These are phyloP conservation scores for Eurois occulta DNA, from an alignment of 2,888 invertebrate species.

Conservation along the genomic window DNA sequence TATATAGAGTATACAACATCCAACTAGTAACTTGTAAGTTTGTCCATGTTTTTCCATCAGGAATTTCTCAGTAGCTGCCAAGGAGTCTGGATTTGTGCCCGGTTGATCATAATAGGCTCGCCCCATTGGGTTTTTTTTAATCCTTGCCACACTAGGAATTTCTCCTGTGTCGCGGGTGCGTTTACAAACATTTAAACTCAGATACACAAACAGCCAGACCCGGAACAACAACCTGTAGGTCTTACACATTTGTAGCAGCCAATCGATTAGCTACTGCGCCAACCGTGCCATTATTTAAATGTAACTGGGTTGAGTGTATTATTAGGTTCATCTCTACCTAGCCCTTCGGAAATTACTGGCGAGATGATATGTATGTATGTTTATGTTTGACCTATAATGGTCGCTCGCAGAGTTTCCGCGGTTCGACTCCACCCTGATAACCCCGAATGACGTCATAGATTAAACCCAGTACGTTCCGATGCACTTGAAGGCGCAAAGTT, in stretches of 20 bases:
- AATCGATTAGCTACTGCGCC: too few species aligned
- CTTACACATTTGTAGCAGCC: too few species aligned
- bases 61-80: neutral
- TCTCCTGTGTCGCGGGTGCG: too few species aligned
- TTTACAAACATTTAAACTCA: too few species aligned
- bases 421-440: conserved; percentile 74
- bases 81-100: neutral
- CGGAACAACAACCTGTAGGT: too few species aligned
- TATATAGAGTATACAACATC: conserved; percentile 20
- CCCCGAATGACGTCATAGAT: conserved; percentile 80
- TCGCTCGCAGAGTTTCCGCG: conserved; percentile 75
- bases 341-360: neutral
- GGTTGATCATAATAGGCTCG: neutral
- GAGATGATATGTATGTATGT: neutral
- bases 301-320: neutral
- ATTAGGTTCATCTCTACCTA: neutral
- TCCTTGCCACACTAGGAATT: too few species aligned
- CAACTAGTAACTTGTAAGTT: conserved; percentile 58
- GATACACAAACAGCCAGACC: too few species aligned
- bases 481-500: conserved; percentile 67
- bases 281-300: neutral
- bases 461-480: conserved; percentile 53
- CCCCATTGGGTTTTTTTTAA: too few species aligned
- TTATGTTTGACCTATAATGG: conserved; percentile 69
- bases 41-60: neutral